Evolutionary conservation across 2,888 invertebrate species (phyloP).

Genomic region (Marronus borbonicus): DNA sequence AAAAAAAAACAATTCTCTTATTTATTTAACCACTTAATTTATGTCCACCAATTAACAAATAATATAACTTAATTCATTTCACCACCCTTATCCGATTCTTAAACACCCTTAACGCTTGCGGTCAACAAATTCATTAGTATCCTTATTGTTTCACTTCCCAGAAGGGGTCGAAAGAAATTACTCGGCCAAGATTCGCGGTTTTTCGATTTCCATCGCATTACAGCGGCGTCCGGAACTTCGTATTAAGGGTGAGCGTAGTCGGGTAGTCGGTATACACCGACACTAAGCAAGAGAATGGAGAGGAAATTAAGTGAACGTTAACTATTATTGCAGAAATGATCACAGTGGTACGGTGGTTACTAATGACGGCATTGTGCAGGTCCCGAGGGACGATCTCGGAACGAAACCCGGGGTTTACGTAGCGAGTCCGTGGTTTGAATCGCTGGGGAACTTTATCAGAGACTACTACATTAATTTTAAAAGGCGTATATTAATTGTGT

Average conservation of each 20-base stretch:
- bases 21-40: too few relatives aligned
- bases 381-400: slow-evolving; percentile 29
- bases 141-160: too few relatives aligned
- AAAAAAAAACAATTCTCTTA: too few relatives aligned
- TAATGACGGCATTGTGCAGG: slow-evolving; percentile 61
- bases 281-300: slow-evolving; percentile 52
- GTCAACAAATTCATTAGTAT: too few relatives aligned
- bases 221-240: neutral
- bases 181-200: neutral
- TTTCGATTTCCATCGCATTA: neutral
- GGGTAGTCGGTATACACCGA: neutral
- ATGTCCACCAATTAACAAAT: too few relatives aligned
- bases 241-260: neutral
- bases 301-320: slow-evolving; percentile 58
- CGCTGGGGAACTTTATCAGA: neutral
- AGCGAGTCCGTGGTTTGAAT: neutral
- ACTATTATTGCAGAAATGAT: slow-evolving; percentile 60
- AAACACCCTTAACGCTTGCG: too few relatives aligned
- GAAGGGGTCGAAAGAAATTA: neutral
- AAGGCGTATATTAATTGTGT: neutral
- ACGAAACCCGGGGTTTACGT: neutral
- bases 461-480: slow-evolving; percentile 23
- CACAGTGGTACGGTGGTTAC: slow-evolving; percentile 59
- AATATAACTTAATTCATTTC: too few relatives aligned
- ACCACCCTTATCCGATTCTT: too few relatives aligned